Percentiles rank a stretch among this genome's conserved stretches.
phyloP scores from a whole-genome alignment of 2,888 invertebrate genomes.

The Drosophila lutescens region DNA sequence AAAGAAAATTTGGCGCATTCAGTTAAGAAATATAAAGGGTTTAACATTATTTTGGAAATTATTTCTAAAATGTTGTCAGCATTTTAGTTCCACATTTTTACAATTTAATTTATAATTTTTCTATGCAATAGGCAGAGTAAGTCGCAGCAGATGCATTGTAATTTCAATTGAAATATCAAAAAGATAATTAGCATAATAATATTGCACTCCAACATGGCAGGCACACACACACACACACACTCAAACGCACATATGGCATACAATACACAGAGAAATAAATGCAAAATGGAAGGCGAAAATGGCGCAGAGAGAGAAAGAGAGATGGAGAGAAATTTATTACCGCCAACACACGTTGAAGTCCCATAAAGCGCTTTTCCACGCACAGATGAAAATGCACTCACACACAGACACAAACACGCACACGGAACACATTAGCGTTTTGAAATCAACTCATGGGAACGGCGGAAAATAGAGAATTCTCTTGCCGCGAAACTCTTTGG shows the following conservation, averaged over 20 bases:
- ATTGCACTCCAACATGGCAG: conserved; percentile 30
- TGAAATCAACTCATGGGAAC: conserved; percentile 59
- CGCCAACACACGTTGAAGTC: conserved; percentile 37
- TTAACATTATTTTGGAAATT: too few species aligned
- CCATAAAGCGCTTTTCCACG: conserved; percentile 55
- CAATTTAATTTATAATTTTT: not conserved
- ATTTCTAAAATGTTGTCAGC: too few species aligned
- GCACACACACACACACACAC: conserved; percentile 5
- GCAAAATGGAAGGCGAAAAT: conserved; percentile 65
- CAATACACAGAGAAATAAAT: conserved; percentile 53
- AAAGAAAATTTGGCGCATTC: too few species aligned
- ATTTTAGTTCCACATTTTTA: too few species aligned
- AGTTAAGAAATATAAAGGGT: too few species aligned
- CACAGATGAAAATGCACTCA: not conserved
- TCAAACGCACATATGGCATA: conserved; percentile 17
- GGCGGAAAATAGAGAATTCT: conserved; percentile 35
- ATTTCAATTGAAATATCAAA: conserved; percentile 69
- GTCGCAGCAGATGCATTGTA: conserved; percentile 31
- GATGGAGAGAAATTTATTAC: conserved; percentile 61
- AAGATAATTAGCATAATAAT: conserved; percentile 74
- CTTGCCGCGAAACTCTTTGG: conserved; percentile 73
- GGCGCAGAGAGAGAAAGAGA: conserved; percentile 29
- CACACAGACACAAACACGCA: conserved; percentile 12
- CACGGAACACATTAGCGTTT: conserved; percentile 64
- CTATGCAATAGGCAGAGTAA: not conserved